phyloP scores from a whole-genome alignment of 2,888 invertebrate species.

The Drosophila neutralis region DNA sequence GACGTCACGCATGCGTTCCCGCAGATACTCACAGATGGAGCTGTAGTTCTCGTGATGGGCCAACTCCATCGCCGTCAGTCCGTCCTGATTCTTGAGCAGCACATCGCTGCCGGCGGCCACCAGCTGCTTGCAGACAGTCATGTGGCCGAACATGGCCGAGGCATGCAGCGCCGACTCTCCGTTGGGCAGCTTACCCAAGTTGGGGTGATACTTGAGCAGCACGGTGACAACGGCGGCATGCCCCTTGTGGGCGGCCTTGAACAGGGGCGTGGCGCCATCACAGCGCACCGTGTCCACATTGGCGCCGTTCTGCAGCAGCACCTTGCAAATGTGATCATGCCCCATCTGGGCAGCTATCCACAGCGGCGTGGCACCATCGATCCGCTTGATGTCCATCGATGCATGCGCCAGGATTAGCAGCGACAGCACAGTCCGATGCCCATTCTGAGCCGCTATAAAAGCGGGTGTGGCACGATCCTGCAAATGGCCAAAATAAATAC shows the following conservation, averaged over 20 bases:
- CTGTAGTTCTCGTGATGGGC: slow-evolving; percentile 86
- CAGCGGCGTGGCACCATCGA: slow-evolving; percentile 94
- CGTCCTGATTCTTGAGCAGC: slow-evolving; percentile 89
- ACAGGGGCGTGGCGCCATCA: slow-evolving; percentile 96
- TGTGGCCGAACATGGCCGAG: slow-evolving; percentile 94
- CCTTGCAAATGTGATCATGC: slow-evolving; percentile 91
- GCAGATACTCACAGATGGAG: slow-evolving; percentile 84
- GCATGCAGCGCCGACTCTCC: slow-evolving; percentile 96
- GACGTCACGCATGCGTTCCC: slow-evolving; percentile 78
- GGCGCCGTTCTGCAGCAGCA: slow-evolving; percentile 92
- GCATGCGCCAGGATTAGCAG: slow-evolving; percentile 91
- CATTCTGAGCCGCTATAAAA: slow-evolving; percentile 97
- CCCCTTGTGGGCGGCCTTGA: slow-evolving; percentile 98
- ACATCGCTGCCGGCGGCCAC: slow-evolving; percentile 90
- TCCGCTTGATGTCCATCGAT: slow-evolving; percentile 89
- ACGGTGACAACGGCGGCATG: slow-evolving; percentile 94
- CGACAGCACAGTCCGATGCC: slow-evolving; percentile 92
- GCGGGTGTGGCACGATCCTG: slow-evolving; percentile 96
- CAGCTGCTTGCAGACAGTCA: slow-evolving; percentile 91
- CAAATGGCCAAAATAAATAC: slow-evolving; percentile 19
- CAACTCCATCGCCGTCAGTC: slow-evolving; percentile 88
- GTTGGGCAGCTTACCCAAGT: slow-evolving; percentile 93
- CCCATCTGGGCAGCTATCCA: slow-evolving; percentile 99
- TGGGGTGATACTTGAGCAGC: slow-evolving; percentile 92
- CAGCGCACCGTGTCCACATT: slow-evolving; percentile 92